Conservation (phyloP, 2,888 invertebrate species). For the Gandaritis pyraliata region DNA sequence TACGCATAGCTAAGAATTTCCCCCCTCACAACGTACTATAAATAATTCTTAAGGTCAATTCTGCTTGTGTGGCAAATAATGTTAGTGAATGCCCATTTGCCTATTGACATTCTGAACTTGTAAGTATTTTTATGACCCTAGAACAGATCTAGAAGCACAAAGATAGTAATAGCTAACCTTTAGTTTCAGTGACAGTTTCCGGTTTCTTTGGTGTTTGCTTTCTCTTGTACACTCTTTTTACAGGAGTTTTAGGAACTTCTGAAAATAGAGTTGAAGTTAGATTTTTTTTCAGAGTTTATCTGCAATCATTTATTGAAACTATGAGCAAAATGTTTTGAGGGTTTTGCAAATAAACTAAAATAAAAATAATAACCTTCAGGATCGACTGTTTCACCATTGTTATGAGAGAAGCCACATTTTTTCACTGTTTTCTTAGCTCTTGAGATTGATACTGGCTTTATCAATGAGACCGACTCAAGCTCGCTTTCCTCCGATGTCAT, state of each 20-base stretch:
- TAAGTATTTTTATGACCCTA: too few species aligned
- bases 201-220: conserved; percentile 9
- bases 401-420: background rate
- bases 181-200: background rate
- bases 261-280: conserved; percentile 5
- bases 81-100: too few species aligned
- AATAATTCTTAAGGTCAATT: too few species aligned
- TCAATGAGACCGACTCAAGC: background rate
- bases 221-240: background rate
- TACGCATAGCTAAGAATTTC: too few species aligned
- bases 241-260: conserved; percentile 11
- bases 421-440: background rate
- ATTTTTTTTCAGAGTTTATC: too few species aligned
- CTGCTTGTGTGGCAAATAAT: too few species aligned
- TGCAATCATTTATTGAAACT: too few species aligned
- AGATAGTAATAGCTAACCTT: background rate
- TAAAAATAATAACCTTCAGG: conserved; percentile 4
- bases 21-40: too few species aligned
- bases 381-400: background rate
- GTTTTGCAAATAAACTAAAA: background rate
- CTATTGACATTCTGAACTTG: too few species aligned
- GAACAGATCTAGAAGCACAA: too few species aligned
- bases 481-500: background rate
- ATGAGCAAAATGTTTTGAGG: too few species aligned
- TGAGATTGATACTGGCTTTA: background rate